Conservation (phyloP, 2,797 vertebrate species). For the Acanthiza pusilla region DNA sequence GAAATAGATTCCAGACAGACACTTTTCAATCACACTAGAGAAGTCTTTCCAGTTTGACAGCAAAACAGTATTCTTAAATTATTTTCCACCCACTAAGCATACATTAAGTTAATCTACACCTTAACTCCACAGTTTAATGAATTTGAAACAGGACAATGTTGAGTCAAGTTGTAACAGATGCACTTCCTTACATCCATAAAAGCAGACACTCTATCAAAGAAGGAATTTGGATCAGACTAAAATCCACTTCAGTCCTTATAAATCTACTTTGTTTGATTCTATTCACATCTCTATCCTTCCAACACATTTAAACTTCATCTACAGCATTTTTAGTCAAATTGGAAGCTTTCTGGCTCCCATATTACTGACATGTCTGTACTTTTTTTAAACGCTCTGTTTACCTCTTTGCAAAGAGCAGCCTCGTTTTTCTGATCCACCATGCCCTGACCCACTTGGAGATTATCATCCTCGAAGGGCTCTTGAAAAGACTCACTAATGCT, state of each 20-base stretch:
- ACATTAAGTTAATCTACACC: background rate
- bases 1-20: background rate
- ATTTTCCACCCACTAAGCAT: background rate
- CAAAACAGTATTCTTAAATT: background rate
- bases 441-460: background rate
- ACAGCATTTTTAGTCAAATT: background rate
- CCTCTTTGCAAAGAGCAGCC: background rate
- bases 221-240: background rate
- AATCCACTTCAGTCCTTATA: background rate
- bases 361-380: background rate
- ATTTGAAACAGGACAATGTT: background rate
- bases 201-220: background rate
- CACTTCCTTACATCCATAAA: background rate
- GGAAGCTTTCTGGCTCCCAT: background rate
- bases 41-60: conserved; percentile 6
- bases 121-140: background rate
- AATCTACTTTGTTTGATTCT: background rate
- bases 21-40: background rate
- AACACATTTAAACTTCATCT: background rate
- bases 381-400: background rate
- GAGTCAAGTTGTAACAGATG: background rate
- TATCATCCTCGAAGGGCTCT: background rate
- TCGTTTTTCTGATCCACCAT: background rate
- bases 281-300: background rate
- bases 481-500: background rate